Conservation (phyloP, 2,113 vertebrate genomes). For the Platanista minor region DNA sequence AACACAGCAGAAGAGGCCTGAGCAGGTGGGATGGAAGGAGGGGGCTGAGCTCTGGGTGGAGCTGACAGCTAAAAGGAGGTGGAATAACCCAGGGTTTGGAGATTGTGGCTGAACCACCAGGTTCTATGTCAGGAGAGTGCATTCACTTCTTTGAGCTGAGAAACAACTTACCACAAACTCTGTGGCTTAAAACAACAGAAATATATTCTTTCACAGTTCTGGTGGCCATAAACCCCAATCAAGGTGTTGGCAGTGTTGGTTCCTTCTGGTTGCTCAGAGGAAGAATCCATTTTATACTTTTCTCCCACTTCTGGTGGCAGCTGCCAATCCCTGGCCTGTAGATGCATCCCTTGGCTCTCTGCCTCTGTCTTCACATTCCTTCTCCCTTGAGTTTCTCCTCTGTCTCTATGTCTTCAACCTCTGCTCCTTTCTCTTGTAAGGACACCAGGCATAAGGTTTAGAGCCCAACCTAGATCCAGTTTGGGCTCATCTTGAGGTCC, state of each 20-base stretch:
- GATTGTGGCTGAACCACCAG: neutral
- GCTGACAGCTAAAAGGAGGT: neutral
- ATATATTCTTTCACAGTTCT: neutral
- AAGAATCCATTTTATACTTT: neutral
- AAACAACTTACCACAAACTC: too few species aligned
- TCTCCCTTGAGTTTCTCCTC: neutral
- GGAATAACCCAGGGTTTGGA: neutral
- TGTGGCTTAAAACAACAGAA: neutral
- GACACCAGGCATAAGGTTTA: fast-evolving
- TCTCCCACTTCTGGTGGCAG: too few species aligned
- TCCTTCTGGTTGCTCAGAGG: neutral
- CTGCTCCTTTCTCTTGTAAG: too few species aligned
- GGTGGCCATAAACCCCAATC: neutral
- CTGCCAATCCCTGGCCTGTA: fast-evolving
- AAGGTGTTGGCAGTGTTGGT: neutral
- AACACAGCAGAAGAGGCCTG: too few species aligned
- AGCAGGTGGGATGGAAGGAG: fast-evolving
- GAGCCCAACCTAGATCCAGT: neutral
- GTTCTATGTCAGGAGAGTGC: neutral
- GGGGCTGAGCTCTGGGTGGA: neutral
- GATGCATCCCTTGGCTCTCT: fast-evolving
- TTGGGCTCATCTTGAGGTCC: neutral
- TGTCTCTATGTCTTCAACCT: fast-evolving
- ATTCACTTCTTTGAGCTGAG: neutral
- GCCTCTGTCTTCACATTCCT: neutral